These are phyloP conservation scores for Urosaurus nigricauda DNA, from an alignment of 2,797 vertebrate species.

Conservation along the genomic window DNA sequence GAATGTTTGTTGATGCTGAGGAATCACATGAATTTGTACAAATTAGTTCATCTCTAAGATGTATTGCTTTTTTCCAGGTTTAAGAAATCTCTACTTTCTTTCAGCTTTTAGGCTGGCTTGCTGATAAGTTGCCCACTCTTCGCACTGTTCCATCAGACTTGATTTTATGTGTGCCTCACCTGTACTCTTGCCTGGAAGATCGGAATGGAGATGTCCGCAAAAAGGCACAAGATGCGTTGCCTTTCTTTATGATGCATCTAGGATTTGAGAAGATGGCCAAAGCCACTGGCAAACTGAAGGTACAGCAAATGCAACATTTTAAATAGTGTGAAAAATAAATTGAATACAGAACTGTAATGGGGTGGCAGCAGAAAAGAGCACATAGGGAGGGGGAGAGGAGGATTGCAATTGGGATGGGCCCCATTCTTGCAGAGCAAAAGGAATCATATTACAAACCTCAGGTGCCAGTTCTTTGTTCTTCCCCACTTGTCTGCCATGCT, in stretches of 20 bases:
- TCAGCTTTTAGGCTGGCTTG: slow-evolving; percentile 93
- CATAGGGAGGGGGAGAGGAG: too few relatives aligned
- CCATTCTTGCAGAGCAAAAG: too few relatives aligned
- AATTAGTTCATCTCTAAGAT: background rate
- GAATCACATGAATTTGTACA: too few relatives aligned
- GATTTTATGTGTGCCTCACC: slow-evolving; percentile 87
- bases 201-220: slow-evolving; percentile 96
- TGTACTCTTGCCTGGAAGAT: slow-evolving; percentile 95
- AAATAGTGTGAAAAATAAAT: background rate
- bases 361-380: too few relatives aligned
- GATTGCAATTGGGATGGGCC: too few relatives aligned
- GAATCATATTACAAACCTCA: too few relatives aligned
- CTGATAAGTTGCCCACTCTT: slow-evolving; percentile 91
- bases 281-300: slow-evolving; percentile 94
- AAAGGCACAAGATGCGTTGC: slow-evolving; percentile 95
- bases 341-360: background rate
- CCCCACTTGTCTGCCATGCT: too few relatives aligned
- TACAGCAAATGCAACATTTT: slow-evolving; percentile 59
- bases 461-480: too few relatives aligned
- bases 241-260: slow-evolving; percentile 98
- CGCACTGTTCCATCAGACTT: slow-evolving; percentile 89
- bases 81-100: slow-evolving; percentile 55
- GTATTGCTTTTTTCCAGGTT: background rate
- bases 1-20: background rate
- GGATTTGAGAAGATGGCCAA: slow-evolving; percentile 96